Evolutionary conservation across 2,888 invertebrate genomes (phyloP).

Genomic region (Patella ulyssiponensis): DNA sequence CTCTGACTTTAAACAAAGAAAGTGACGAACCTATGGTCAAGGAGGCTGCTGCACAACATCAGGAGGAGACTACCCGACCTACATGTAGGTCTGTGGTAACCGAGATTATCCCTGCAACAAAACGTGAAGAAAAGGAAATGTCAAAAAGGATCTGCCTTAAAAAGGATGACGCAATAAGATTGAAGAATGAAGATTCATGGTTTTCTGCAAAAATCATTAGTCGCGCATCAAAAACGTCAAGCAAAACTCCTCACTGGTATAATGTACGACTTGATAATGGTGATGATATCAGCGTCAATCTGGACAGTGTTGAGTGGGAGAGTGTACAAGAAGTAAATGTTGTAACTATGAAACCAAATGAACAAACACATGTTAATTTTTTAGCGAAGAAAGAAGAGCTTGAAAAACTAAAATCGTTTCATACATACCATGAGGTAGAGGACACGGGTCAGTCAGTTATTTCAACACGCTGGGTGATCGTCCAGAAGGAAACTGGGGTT

Average conservation of each 20-base stretch:
- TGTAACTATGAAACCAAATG: neutral
- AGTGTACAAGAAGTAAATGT: neutral
- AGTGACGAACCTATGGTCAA: neutral
- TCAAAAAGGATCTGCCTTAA: slow-evolving; percentile 6
- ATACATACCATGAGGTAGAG: slow-evolving; percentile 32
- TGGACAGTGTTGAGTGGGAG: neutral
- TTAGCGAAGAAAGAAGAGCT: slow-evolving; percentile 33
- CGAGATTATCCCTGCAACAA: slow-evolving; percentile 6
- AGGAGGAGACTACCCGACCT: neutral
- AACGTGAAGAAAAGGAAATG: slow-evolving; percentile 3
- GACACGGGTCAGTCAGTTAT: slow-evolving; percentile 24
- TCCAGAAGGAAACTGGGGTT: slow-evolving; percentile 28
- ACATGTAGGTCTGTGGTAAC: slow-evolving; percentile 6
- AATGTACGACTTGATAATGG: neutral
- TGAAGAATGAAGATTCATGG: neutral
- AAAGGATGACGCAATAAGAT: neutral
- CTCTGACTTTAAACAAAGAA: slow-evolving; percentile 2
- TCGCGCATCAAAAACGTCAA: neutral
- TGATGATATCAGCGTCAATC: neutral
- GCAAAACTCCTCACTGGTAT: neutral
- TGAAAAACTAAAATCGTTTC: slow-evolving; percentile 27
- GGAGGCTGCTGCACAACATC: neutral
- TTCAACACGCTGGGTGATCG: slow-evolving; percentile 30
- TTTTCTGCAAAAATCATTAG: neutral
- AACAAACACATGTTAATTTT: neutral